Base-by-base conservation (phyloP, 2,797 vertebrate species). In the Merluccius polli region DNA sequence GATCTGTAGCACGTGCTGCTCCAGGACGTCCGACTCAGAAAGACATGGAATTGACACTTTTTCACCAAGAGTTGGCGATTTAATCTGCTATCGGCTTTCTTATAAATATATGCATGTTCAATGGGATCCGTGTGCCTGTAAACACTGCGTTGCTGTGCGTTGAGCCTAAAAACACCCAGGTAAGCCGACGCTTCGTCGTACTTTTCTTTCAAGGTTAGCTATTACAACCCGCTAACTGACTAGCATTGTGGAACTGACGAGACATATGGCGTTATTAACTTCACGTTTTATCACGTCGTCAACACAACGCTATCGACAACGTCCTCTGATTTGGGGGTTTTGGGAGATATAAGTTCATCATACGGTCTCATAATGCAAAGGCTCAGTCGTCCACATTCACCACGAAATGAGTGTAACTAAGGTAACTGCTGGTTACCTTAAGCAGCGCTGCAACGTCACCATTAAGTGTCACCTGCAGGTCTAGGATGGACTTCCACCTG, bases 1-100 rank as follows among this genome's bases (percentile, higher is more conserved):
- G 31, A 1, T 8, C 1, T 15, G 31, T 0, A 0, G 78, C 80
- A 59, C 89, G 84, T 88, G 90, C 89, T 88, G 80, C 48, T 2
- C 13, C 71, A 79, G 27, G 4, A 0, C 8, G 0, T 8, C 21
- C 9, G 79, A 70, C 41, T 27, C 13, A 41, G 52, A 4, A 73
- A 75, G 65, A 80, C 78, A 79, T 78, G 79, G 38, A 74, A 9
- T 10, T 41, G 72, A 36, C 30, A 68, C 78, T 88, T 82, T 27
- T 12, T 27, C 11, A 12, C 9, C 59, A 27, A 27, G 59, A 65
- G 59, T 73, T 82, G 79, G 78, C 72, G 8, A 29, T 36, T 4
- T 24, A 30, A 29, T 75, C 41, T 33, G 65, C 70, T 73, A 68
- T 15, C 48, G 65, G 41, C n/a, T 70, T 21, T 78, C n/a, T 24